Evolutionary conservation across 2,888 invertebrate genomes (phyloP).

Genomic region (Gymnocheta viridis): DNA sequence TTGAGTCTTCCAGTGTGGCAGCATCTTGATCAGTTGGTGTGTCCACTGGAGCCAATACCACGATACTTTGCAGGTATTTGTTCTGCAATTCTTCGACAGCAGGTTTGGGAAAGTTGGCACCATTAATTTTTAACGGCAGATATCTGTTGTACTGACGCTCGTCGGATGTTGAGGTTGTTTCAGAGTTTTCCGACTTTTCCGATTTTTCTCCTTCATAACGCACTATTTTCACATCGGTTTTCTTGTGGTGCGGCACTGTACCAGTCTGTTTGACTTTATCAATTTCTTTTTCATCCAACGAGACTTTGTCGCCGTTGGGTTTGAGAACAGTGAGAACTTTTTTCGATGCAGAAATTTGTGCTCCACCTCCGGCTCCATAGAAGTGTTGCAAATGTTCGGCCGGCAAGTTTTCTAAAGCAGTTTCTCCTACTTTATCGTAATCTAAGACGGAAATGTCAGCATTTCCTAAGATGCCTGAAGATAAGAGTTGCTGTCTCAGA

Average conservation of each 20-base stretch:
- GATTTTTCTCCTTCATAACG: conserved; percentile 90
- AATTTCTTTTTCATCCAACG: conserved; percentile 83
- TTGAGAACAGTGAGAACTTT: conserved; percentile 86
- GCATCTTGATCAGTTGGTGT: conserved; percentile 82
- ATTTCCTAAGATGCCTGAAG: conserved; percentile 92
- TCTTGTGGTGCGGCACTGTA: conserved; percentile 83
- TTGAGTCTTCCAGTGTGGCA: conserved; percentile 84
- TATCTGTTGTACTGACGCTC: conserved; percentile 91
- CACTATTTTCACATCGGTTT: conserved; percentile 92
- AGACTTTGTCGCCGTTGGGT: conserved; percentile 85
- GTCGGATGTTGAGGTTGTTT: conserved; percentile 87
- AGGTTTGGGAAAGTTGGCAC: conserved; percentile 92
- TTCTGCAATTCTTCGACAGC: conserved; percentile 89
- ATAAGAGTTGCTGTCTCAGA: conserved; percentile 89
- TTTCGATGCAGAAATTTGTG: conserved; percentile 88
- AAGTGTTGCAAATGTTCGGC: conserved; percentile 94
- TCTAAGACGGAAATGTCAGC: conserved; percentile 94
- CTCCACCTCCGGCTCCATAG: conserved; percentile 91
- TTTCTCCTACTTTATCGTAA: conserved; percentile 94
- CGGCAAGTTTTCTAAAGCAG: conserved; percentile 90
- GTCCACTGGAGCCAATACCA: conserved; percentile 91
- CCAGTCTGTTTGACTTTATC: conserved; percentile 81
- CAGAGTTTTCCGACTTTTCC: conserved; percentile 84
- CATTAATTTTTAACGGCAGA: conserved; percentile 91
- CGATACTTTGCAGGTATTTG: conserved; percentile 91